Evolutionary conservation across 2,113 vertebrate genomes (phyloP), one percentile per base, ranked within the genome.

Genomic region (Lepus timidus): DNA sequence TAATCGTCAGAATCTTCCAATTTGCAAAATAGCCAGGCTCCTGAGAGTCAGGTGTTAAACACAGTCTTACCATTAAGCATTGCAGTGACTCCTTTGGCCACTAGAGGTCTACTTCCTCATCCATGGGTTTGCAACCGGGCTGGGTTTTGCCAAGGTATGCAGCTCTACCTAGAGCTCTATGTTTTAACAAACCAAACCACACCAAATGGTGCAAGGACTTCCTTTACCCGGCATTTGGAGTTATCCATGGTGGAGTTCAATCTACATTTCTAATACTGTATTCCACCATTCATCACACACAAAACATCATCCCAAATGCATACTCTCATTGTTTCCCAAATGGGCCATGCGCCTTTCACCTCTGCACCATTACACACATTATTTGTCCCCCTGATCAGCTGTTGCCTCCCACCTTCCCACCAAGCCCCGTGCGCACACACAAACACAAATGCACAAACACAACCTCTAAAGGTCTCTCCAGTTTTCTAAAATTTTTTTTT

Each of bases 81-180:
- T 94, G 96, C 85, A 97, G 74, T 97, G 92, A 92, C 92, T 95
- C 65, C 87, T 76, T 96, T 27, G 16, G 62, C 96, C 97, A 97
- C 96, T 93, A 97, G 97, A 97, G 97, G 97, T 84, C 96, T 64
- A 39, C 39, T 62, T 44, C 51, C 33, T 64, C 13, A 80, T 14
- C 44, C 25, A 3, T 1, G 65, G 89, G 87, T 85, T 55, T 51
- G 23, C 67, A 20, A 70, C 62, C n/a, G 4, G 4, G 25, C 22
- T 13, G 51, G 39, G 33, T 22, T 82, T 68, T 31, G 80, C 52
- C 36, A 51, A 89, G n/a, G 78, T 33, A 67, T 65, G 23, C 52
- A 64, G 68, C 44, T 33, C 19, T 79, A 20, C 44, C 36, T 12
- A n/a, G 51, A 73, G 39, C 36, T 80, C 78, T 75, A 25, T 25